These are phyloP conservation scores for Chelmon rostratus DNA, from an alignment of 2,797 vertebrate genomes.

Conservation along the genomic window DNA sequence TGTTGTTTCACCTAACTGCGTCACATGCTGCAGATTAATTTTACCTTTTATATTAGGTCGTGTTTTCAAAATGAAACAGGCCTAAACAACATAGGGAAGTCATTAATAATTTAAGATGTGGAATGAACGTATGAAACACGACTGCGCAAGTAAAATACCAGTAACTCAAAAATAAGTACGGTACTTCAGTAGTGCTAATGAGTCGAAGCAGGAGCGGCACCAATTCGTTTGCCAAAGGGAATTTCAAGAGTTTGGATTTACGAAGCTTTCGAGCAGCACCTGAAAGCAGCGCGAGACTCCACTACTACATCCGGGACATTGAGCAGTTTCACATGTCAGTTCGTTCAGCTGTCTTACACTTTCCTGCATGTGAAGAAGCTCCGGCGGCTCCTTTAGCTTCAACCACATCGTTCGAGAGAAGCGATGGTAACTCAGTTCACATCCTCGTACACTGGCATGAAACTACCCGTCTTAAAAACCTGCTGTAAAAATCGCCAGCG, in stretches of 20 bases:
- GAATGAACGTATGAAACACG: neutral
- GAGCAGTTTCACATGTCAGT: slow-evolving; percentile 65
- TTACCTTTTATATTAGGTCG: neutral
- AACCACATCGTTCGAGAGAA: slow-evolving; percentile 7
- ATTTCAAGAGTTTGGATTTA: accelerated
- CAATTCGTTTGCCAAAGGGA: neutral
- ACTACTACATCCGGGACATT: slow-evolving; percentile 70
- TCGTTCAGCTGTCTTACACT: slow-evolving; percentile 66
- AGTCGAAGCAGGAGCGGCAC: neutral
- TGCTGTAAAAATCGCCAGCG: neutral
- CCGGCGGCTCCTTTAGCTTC: neutral
- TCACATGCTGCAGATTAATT: neutral
- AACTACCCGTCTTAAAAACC: accelerated
- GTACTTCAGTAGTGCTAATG: accelerated
- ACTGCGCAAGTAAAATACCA: neutral
- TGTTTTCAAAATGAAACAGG: neutral
- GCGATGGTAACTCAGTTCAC: slow-evolving; percentile 70
- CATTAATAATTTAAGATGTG: neutral
- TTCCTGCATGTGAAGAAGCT: slow-evolving; percentile 47
- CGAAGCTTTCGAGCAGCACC: neutral
- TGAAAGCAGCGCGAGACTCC: slow-evolving; percentile 54
- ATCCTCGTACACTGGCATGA: accelerated
- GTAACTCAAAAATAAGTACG: neutral
- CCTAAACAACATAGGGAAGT: neutral
- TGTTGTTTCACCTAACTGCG: neutral